Percentiles rank a stretch among this genome's conserved stretches.
phyloP scores from a whole-genome alignment of 2,113 vertebrate genomes.

The Picathartes gymnocephalus region DNA sequence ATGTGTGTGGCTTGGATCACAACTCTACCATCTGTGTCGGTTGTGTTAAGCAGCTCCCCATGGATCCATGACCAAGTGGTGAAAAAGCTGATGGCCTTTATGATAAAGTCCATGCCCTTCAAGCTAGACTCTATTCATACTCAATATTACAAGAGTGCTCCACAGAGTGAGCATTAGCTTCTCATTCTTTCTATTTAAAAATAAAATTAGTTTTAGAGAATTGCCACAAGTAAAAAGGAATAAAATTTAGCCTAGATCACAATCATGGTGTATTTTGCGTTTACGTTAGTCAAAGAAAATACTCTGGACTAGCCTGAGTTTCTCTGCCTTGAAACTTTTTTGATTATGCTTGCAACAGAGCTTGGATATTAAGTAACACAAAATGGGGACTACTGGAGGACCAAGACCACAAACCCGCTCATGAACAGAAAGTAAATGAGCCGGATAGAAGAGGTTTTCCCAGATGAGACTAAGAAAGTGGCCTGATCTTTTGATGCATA shows the following conservation, averaged over 20 bases:
- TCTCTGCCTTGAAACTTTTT: not conserved
- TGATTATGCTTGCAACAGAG: not conserved
- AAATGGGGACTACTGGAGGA: not conserved
- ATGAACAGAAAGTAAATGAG: not conserved
- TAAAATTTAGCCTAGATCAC: not conserved
- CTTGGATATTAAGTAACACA: not conserved
- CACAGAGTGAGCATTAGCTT: not conserved
- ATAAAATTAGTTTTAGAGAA: not conserved
- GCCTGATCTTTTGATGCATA: not conserved
- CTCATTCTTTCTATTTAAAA: not conserved
- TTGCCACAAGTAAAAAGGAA: not conserved
- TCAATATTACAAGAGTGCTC: not conserved
- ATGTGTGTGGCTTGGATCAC: not conserved
- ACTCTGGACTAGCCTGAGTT: not conserved
- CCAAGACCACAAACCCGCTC: not conserved
- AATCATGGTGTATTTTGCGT: not conserved
- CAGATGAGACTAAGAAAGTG: not conserved
- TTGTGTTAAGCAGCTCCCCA: not conserved
- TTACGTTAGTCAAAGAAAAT: not conserved
- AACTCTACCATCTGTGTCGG: not conserved
- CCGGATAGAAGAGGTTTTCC: not conserved
- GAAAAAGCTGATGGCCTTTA: not conserved
- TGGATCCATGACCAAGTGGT: not conserved
- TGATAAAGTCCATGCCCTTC: not conserved
- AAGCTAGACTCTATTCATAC: not conserved